These are phyloP conservation scores for Chromis chromis DNA, from an alignment of 2,797 vertebrate species.

Conservation along the genomic window DNA sequence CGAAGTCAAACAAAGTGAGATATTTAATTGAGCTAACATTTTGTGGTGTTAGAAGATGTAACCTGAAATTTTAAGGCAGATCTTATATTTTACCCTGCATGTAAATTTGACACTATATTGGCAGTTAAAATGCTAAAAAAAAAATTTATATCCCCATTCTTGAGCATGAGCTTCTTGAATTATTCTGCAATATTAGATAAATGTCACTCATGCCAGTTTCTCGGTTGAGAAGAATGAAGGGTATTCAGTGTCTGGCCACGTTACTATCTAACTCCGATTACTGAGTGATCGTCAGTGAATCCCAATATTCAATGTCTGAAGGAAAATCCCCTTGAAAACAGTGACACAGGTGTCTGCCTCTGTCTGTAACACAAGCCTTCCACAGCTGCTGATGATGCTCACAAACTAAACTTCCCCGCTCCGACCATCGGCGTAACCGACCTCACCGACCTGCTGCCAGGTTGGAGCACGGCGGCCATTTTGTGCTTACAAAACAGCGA, in stretches of 20 bases:
- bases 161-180: not conserved
- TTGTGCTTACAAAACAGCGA: slow-evolving; percentile 51
- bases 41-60: too few relatives aligned
- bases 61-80: too few relatives aligned
- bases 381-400: slow-evolving; percentile 44
- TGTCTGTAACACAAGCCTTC: slow-evolving; percentile 50
- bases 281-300: slow-evolving; percentile 70
- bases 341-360: slow-evolving; percentile 49
- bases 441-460: slow-evolving; percentile 21
- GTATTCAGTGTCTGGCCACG: slow-evolving; percentile 45
- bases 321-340: slow-evolving; percentile 73
- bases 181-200: not conserved
- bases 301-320: slow-evolving; percentile 49
- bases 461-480: slow-evolving; percentile 57
- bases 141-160: too few relatives aligned
- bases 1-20: not conserved
- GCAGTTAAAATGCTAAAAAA: not conserved
- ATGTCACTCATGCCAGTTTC: slow-evolving; percentile 28
- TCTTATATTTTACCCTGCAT: not conserved
- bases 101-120: not conserved
- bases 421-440: not conserved
- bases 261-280: slow-evolving; percentile 55
- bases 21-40: not conserved
- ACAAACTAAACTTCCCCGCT: slow-evolving; percentile 17
- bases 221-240: slow-evolving; percentile 38